Evolutionary conservation across 2,888 invertebrate genomes (phyloP).

Genomic region (Geophilus truncorum): DNA sequence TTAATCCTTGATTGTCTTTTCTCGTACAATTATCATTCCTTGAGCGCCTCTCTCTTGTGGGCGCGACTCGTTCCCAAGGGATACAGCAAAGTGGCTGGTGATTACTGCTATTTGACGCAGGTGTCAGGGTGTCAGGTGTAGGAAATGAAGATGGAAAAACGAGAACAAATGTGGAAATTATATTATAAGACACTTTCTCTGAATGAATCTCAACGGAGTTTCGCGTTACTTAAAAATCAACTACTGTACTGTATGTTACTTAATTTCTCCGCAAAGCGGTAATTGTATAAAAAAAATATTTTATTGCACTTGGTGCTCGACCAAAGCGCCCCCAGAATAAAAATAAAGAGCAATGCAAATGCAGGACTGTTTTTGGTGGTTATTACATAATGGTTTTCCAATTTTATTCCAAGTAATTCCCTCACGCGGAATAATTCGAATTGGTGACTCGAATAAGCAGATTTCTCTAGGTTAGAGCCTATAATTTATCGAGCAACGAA

Average conservation of each 20-base stretch:
- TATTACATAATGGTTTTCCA: slow-evolving; percentile 6
- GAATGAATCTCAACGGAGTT: slow-evolving; percentile 13
- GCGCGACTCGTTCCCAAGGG: not conserved
- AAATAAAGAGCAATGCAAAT: not conserved
- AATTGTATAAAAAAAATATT: not conserved
- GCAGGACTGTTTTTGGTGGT: not conserved
- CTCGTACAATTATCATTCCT: not conserved
- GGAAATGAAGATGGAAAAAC: not conserved
- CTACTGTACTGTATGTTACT: no score
- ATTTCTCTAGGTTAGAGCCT: not conserved
- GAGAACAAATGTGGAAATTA: not conserved
- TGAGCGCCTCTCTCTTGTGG: not conserved
- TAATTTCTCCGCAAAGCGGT: not conserved
- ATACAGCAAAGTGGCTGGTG: slow-evolving; percentile 3
- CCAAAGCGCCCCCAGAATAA: not conserved
- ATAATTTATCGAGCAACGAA: not conserved
- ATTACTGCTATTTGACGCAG: slow-evolving; percentile 18
- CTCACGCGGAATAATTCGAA: slow-evolving; percentile 11
- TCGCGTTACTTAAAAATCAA: not conserved
- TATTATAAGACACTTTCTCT: not conserved
- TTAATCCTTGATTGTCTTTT: not conserved
- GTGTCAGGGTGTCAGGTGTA: slow-evolving; percentile 1
- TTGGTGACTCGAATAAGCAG: slow-evolving; percentile 17
- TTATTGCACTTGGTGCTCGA: not conserved
- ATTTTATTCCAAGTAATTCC: not conserved